Evolutionary conservation across 2,113 vertebrate species (phyloP).

Genomic region (Amblyornis subalaris): DNA sequence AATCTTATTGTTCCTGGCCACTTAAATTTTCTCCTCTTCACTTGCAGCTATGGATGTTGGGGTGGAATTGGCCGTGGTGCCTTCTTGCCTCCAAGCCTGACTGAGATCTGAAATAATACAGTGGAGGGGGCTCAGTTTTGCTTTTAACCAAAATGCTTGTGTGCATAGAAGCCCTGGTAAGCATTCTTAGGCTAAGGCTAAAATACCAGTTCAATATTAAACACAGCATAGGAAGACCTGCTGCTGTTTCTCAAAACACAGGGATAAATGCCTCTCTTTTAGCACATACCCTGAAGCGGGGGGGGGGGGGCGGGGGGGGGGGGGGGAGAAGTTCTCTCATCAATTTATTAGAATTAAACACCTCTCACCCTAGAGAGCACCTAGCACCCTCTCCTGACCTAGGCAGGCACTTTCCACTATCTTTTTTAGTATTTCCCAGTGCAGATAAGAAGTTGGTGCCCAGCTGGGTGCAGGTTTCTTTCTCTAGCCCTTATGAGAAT

Average conservation of each 20-base stretch:
- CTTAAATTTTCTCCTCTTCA: neutral
- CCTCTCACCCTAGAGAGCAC: neutral
- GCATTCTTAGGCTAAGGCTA: neutral
- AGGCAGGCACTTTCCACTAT: neutral
- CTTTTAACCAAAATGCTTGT: neutral
- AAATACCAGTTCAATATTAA: neutral
- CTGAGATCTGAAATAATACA: neutral
- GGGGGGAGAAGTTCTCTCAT: neutral
- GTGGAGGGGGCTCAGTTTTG: fast-evolving
- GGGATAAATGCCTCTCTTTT: neutral
- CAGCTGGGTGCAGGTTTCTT: neutral
- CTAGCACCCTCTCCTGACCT: neutral
- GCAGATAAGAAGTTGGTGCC: neutral
- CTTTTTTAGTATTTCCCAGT: neutral
- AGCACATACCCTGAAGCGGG: neutral
- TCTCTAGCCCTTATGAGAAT: neutral
- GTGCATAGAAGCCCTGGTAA: neutral
- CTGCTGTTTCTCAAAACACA: neutral
- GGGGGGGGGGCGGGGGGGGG: fast-evolving
- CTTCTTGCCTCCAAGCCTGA: neutral
- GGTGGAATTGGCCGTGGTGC: neutral
- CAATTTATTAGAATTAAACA: neutral
- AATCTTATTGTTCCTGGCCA: neutral
- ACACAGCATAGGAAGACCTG: neutral
- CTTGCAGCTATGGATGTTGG: neutral